Conservation (phyloP, 2,797 vertebrate genomes). For the Coracias cyanogaster region DNA sequence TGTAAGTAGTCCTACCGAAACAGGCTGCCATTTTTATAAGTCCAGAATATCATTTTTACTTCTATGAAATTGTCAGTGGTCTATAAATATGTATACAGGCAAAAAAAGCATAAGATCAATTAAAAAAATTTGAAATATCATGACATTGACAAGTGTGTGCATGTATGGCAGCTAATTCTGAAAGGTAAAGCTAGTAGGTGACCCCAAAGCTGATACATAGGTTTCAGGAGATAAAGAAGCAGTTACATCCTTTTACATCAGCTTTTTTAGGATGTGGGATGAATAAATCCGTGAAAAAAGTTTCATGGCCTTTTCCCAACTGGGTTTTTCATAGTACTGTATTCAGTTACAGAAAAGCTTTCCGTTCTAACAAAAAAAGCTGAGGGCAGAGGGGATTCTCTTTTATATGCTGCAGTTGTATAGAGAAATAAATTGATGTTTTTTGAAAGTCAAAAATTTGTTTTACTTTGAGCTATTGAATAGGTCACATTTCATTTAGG, state of each 20-base stretch:
- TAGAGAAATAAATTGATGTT: conserved; percentile 16
- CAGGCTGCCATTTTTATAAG: not conserved
- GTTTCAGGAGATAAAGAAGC: not conserved
- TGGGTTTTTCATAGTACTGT: not conserved
- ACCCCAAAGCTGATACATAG: not conserved
- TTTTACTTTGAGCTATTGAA: conserved; percentile 70
- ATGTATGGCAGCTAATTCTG: not conserved
- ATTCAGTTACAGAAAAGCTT: not conserved
- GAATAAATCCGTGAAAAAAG: not conserved
- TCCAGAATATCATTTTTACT: not conserved
- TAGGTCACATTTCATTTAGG: conserved; percentile 80
- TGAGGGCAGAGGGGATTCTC: not conserved
- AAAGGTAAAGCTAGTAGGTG: not conserved
- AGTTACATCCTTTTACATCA: not conserved
- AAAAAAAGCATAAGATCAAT: not conserved
- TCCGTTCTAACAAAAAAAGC: not conserved
- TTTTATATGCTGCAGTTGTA: conserved; percentile 18
- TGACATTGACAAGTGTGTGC: rapidly evolving
- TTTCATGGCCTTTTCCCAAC: not conserved
- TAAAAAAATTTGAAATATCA: not conserved
- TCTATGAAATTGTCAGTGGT: not conserved
- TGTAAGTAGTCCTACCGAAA: conserved; percentile 86
- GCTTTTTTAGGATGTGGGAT: not conserved
- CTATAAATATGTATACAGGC: not conserved
- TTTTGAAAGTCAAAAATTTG: conserved; percentile 42